Percentiles rank a stretch among this genome's conserved stretches.
Conservation (phyloP, 2,113 vertebrate genomes). For the Noctilio leporinus region DNA sequence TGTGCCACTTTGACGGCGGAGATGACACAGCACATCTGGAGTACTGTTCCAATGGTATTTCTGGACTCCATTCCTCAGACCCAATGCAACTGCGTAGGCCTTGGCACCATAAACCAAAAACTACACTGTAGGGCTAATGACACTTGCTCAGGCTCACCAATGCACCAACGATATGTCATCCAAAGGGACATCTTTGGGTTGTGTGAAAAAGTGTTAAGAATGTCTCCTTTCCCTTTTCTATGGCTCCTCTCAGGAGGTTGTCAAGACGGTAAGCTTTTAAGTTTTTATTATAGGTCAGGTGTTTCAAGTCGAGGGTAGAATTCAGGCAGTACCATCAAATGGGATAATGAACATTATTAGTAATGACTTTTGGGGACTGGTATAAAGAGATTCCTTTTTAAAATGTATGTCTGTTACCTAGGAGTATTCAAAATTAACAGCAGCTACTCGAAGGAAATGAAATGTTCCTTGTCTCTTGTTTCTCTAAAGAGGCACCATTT, state of each 20-base stretch:
- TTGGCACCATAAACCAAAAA: background rate
- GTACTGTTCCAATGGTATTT: background rate
- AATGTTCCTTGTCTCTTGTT: background rate
- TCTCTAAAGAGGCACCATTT: background rate
- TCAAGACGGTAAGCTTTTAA: background rate
- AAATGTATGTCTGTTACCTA: background rate
- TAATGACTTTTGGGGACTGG: background rate
- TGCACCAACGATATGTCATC: background rate
- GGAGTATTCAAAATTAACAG: background rate
- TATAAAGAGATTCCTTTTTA: background rate
- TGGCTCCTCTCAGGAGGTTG: background rate
- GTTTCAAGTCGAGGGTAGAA: background rate
- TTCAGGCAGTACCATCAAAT: background rate
- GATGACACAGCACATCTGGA: background rate
- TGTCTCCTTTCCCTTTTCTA: background rate
- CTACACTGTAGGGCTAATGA: background rate
- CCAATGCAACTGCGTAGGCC: background rate
- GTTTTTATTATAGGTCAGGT: background rate
- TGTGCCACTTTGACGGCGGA: background rate
- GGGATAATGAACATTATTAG: slow-evolving; percentile 34
- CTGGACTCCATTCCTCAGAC: background rate
- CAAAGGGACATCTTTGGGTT: background rate
- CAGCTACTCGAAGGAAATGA: background rate
- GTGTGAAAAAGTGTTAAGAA: background rate
- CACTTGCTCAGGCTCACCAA: background rate